Percentiles rank a stretch among this genome's conserved stretches.
phyloP scores from a whole-genome alignment of 2,113 vertebrate genomes.

The Zosterops pallidus region DNA sequence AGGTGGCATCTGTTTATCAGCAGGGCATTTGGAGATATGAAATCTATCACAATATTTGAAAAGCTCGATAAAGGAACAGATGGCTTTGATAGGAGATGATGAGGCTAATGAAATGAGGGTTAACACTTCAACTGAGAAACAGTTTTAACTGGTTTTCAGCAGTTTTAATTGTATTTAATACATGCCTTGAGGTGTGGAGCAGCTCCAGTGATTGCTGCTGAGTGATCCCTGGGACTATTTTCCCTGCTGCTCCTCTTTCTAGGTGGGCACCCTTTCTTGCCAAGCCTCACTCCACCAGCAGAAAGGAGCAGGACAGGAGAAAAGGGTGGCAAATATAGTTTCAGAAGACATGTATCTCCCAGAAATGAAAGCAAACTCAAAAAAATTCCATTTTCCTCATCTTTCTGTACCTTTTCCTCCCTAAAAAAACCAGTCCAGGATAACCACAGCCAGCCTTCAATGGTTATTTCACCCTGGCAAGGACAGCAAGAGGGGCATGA shows the following conservation, averaged over 20 bases:
- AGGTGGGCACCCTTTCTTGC: background rate
- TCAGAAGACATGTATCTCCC: background rate
- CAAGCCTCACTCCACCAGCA: background rate
- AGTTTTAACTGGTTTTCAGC: background rate
- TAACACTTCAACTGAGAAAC: background rate
- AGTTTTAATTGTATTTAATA: background rate
- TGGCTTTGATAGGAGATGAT: background rate
- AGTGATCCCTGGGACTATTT: background rate
- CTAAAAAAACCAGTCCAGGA: rapidly evolving
- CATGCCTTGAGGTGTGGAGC: background rate
- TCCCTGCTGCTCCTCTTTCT: rapidly evolving
- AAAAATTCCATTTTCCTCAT: background rate
- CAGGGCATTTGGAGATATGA: background rate
- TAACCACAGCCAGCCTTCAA: background rate
- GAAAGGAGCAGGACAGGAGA: background rate
- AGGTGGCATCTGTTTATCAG: background rate
- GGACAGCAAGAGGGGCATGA: background rate
- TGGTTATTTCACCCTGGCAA: background rate
- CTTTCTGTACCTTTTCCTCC: background rate
- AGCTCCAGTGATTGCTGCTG: background rate
- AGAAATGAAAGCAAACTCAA: background rate
- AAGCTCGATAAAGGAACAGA: background rate
- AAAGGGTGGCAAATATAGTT: background rate
- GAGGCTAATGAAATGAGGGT: background rate
- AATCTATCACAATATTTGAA: constrained; percentile 31